A percentile compares a stretch with the other conserved stretches of the same genome.
Conservation (phyloP, 2,113 vertebrate species). For the Pollimyrus isidori region DNA sequence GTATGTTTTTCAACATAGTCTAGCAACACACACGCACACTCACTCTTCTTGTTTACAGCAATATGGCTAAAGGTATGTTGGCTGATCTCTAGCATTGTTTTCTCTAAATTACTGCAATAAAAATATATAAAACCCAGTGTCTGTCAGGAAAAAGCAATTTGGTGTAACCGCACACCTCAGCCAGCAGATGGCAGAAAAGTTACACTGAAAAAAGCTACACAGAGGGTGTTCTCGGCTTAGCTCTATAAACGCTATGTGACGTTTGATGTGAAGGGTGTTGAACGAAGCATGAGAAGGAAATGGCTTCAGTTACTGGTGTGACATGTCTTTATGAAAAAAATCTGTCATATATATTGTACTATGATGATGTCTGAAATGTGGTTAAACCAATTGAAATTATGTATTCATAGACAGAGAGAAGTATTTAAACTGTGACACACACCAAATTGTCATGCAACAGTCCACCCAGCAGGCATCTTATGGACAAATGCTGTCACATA, state of each 20-base stretch:
- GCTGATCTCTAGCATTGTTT: not conserved
- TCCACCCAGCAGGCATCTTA: not conserved
- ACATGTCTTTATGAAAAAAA: constrained; percentile 1
- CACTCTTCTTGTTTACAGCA: not conserved
- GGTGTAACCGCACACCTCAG: not conserved
- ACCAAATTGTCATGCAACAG: not conserved
- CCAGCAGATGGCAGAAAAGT: constrained; percentile 56
- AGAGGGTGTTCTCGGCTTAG: not conserved
- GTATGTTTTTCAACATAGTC: not conserved
- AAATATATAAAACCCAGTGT: not conserved
- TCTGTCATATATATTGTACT: not conserved
- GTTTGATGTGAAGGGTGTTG: not conserved
- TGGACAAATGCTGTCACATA: constrained; percentile 9
- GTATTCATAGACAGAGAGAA: not conserved
- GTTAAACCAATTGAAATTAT: not conserved
- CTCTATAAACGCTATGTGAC: not conserved
- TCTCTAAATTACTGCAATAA: not conserved
- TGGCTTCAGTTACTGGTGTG: not conserved
- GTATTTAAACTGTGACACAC: constrained; percentile 1
- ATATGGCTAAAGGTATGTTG: not conserved
- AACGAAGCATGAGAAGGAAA: not conserved
- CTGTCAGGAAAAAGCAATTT: not conserved
- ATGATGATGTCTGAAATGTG: not conserved
- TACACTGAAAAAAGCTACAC: not conserved
- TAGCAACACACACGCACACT: not conserved